Evolutionary conservation across 2,888 invertebrate genomes (phyloP).

Genomic region (Mamestra brassicae): DNA sequence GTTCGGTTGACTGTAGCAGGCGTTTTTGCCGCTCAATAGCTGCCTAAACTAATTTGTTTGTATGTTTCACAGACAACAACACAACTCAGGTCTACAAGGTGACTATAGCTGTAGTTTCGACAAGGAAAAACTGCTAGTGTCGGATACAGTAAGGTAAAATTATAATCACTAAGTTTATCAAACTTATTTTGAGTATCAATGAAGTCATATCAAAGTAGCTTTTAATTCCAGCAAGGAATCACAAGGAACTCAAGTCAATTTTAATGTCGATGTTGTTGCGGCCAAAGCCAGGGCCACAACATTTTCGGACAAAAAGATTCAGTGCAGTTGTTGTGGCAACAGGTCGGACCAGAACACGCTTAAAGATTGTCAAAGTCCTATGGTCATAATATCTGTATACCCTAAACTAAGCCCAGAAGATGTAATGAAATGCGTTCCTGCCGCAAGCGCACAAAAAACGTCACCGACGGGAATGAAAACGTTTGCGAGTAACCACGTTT

Average conservation of each 20-base stretch:
- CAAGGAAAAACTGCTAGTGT: slow-evolving; percentile 4
- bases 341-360: slow-evolving; percentile 44
- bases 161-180: not conserved
- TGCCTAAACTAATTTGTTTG: not conserved
- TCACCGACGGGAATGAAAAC: slow-evolving; percentile 7
- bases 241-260: slow-evolving; percentile 81
- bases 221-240: slow-evolving; percentile 70
- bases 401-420: slow-evolving; percentile 74
- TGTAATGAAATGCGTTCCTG: slow-evolving; percentile 38
- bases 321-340: slow-evolving; percentile 71
- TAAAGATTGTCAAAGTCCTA: slow-evolving; percentile 72
- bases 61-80: slow-evolving; percentile 30
- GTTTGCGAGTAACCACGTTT: slow-evolving; percentile 20
- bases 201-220: slow-evolving; percentile 21
- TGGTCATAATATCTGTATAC: slow-evolving; percentile 86
- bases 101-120: slow-evolving; percentile 30
- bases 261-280: slow-evolving; percentile 62
- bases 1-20: not conserved
- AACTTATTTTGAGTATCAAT: slow-evolving; percentile 8
- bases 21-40: not conserved
- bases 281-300: slow-evolving; percentile 28
- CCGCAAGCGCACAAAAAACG: not conserved
- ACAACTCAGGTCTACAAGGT: slow-evolving; percentile 58
- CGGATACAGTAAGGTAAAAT: slow-evolving; percentile 41
- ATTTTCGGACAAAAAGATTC: slow-evolving; percentile 70